Percentiles rank a stretch among this genome's conserved stretches.
phyloP scores from a whole-genome alignment of 2,888 invertebrate species.

The Resseliella maxima region DNA sequence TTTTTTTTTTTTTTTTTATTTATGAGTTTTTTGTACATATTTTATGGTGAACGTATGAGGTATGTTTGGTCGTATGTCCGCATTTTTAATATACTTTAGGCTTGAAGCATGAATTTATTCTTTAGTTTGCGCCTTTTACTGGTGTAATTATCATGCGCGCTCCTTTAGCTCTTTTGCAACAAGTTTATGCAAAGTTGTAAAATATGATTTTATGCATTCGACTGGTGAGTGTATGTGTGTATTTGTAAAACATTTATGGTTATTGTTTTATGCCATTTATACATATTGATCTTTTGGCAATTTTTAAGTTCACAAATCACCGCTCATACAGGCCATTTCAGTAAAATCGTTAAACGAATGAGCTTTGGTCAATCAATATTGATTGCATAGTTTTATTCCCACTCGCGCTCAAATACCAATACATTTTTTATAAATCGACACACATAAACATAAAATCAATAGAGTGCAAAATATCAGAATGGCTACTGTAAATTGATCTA shows the following conservation, averaged over 20 bases:
- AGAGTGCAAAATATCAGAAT: neutral
- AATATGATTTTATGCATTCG: too few species aligned
- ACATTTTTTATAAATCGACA: neutral
- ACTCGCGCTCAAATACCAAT: neutral
- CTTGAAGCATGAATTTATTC: neutral
- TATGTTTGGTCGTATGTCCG: neutral
- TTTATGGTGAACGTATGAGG: neutral
- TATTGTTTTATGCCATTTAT: neutral
- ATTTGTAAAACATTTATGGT: neutral
- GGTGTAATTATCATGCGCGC: neutral
- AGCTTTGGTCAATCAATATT: neutral
- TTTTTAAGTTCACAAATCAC: slow-evolving; percentile 17
- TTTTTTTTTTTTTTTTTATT: neutral
- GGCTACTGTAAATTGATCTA: neutral
- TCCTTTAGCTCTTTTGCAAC: neutral
- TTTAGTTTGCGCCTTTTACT: neutral
- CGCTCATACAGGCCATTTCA: neutral
- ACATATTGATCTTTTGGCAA: neutral
- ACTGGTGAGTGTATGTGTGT: too few species aligned
- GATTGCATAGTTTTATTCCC: neutral
- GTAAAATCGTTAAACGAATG: neutral
- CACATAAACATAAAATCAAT: neutral
- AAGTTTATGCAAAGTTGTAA: slow-evolving; percentile 23
- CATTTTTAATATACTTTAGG: neutral
- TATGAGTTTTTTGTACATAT: neutral